Conservation (phyloP, 2,888 invertebrate genomes). For the Drosophila niveifrons region DNA sequence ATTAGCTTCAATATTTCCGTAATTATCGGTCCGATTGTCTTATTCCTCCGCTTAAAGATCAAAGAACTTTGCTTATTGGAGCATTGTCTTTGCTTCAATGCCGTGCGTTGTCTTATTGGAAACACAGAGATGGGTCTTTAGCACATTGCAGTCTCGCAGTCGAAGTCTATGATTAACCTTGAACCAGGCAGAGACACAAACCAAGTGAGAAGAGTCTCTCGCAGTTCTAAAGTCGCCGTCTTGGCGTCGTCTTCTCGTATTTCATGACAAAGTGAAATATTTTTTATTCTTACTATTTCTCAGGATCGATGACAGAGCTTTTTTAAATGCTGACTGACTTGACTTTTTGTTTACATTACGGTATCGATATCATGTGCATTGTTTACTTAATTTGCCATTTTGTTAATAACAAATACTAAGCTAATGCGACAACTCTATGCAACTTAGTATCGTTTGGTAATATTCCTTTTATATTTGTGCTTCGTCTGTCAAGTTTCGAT, state of each 20-base stretch:
- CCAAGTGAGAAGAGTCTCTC: not conserved
- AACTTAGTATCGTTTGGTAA: conserved; percentile 8
- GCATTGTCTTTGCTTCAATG: not conserved
- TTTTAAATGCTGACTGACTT: conserved; percentile 22
- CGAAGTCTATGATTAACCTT: conserved; percentile 33
- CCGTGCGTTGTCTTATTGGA: conserved; percentile 11
- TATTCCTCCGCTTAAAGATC: not conserved
- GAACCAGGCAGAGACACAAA: conserved; percentile 9
- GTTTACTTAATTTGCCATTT: conserved; percentile 3
- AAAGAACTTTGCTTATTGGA: conserved; percentile 19
- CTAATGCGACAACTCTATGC: conserved; percentile 11
- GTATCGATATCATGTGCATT: conserved; percentile 17
- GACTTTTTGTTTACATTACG: conserved; percentile 29
- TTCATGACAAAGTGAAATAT: conserved; percentile 18
- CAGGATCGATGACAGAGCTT: not conserved
- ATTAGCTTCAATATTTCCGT: not conserved
- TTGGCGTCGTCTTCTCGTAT: conserved; percentile 30
- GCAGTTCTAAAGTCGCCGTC: conserved; percentile 3
- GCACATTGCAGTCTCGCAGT: not conserved
- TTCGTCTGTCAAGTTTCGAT: not conserved
- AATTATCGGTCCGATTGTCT: not conserved
- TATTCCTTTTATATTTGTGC: conserved; percentile 1
- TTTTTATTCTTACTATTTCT: not conserved
- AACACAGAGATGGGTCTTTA: not conserved
- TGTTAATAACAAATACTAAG: conserved; percentile 5